phyloP scores from a whole-genome alignment of 1,140 invertebrate species.

The Stenopsyche tienmushanensis region DNA sequence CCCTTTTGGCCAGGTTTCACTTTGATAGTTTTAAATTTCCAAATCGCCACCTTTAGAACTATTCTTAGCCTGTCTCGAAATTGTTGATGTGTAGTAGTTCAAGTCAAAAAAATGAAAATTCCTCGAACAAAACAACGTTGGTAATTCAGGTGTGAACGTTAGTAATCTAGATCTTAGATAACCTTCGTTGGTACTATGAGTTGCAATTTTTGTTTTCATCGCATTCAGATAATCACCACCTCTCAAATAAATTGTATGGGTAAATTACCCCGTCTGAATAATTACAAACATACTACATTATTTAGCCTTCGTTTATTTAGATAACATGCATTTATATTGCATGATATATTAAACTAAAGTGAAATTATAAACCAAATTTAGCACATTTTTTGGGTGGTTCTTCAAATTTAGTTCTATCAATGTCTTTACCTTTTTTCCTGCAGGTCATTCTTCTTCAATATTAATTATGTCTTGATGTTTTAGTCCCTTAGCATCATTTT shows the following conservation, averaged over 20 bases:
- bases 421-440: no score
- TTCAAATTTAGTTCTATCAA: no score
- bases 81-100: constrained; percentile 63
- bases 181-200: constrained; percentile 59
- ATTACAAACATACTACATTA: constrained; percentile 44
- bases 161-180: constrained; percentile 59
- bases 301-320: constrained; percentile 47
- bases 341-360: no score
- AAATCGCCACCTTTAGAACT: no score
- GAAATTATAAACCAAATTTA: no score
- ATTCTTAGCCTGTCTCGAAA: no score
- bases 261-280: constrained; percentile 43
- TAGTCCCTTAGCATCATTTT: no score
- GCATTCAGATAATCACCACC: constrained; percentile 63
- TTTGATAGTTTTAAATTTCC: no score
- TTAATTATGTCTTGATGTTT: no score
- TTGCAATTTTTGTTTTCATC: constrained; percentile 58
- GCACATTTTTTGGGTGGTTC: no score
- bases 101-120: constrained; percentile 63
- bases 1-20: no score
- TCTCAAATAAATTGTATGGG: constrained; percentile 44
- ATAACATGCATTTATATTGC: constrained; percentile 47
- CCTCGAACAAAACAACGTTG: constrained; percentile 58
- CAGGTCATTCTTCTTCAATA: no score
- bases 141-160: constrained; percentile 57